phyloP scores from a whole-genome alignment of 2,888 invertebrate genomes.

The Clivina fossor region DNA sequence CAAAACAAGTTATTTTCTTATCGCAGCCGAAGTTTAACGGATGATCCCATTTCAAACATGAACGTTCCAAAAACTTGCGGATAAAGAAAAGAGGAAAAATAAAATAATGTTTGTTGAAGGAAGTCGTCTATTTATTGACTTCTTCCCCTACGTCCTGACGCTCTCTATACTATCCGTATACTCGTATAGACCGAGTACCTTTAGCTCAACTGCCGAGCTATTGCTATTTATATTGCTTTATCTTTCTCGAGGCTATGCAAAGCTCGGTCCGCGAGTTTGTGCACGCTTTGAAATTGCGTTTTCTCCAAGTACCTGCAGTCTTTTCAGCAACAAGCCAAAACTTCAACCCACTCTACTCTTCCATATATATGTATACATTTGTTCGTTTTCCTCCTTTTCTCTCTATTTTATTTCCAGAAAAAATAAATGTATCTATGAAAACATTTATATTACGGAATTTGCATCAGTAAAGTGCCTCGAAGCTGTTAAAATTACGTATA shows the following conservation, averaged over 20 bases:
- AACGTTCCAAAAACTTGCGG: neutral
- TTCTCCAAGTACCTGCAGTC: neutral
- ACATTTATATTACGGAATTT: too few species aligned
- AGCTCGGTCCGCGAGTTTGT: conserved; percentile 1
- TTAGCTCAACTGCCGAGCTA: conserved; percentile 1
- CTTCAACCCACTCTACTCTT: too few species aligned
- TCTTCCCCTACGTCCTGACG: conserved; percentile 5
- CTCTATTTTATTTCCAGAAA: too few species aligned
- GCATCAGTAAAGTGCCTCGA: too few species aligned
- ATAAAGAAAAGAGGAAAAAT: neutral
- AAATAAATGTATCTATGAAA: too few species aligned
- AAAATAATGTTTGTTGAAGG: conserved; percentile 10
- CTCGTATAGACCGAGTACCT: too few species aligned
- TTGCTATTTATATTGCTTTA: conserved; percentile 19
- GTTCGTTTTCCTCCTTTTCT: too few species aligned
- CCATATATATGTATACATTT: too few species aligned
- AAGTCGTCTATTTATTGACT: conserved; percentile 16
- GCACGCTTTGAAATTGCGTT: neutral
- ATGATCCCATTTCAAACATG: conserved; percentile 3
- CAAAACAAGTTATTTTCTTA: conserved; percentile 11
- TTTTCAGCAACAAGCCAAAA: too few species aligned
- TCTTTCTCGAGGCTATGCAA: conserved; percentile 15
- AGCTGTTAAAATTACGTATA: too few species aligned
- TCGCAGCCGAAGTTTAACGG: neutral
- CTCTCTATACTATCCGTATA: too few species aligned